These are phyloP conservation scores for Coreoperca whiteheadi DNA, from an alignment of 2,113 vertebrate species.

Conservation along the genomic window DNA sequence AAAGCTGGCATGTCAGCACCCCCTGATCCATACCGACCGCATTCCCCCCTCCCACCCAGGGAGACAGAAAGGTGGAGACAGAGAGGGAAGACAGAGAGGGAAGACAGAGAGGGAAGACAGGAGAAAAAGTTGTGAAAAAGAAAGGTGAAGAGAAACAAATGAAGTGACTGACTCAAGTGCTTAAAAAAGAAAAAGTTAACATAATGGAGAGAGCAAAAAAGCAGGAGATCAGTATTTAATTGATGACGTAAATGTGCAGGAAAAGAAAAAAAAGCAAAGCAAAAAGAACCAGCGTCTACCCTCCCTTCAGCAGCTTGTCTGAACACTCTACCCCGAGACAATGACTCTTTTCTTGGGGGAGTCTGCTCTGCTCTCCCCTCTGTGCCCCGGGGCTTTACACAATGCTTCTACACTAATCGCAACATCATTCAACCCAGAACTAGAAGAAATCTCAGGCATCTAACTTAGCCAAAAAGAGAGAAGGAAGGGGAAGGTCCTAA, in stretches of 20 bases:
- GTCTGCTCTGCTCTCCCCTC: constrained; percentile 53
- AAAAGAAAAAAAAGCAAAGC: background rate
- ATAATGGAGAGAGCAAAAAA: constrained; percentile 22
- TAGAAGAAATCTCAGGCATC: constrained; percentile 48
- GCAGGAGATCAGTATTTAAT: constrained; percentile 27
- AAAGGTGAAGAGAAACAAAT: constrained; percentile 28
- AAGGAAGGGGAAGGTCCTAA: background rate
- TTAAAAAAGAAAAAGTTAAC: constrained; percentile 5
- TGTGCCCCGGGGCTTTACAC: constrained; percentile 53
- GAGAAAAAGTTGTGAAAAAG: background rate
- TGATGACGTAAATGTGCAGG: constrained; percentile 40
- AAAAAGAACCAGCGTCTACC: constrained; percentile 27
- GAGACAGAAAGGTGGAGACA: no score
- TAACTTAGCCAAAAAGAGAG: constrained; percentile 9
- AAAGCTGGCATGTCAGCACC: constrained; percentile 71
- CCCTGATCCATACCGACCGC: constrained; percentile 53
- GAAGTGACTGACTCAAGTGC: constrained; percentile 17
- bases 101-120: constrained; percentile 36
- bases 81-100: constrained; percentile 18
- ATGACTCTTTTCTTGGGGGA: constrained; percentile 63
- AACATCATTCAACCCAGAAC: constrained; percentile 70
- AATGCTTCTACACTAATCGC: constrained; percentile 66
- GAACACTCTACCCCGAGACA: constrained; percentile 51
- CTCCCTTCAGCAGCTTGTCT: constrained; percentile 63
- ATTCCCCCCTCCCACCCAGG: constrained; percentile 57